These are phyloP conservation scores for Bolborhynchus lineola DNA, from an alignment of 2,113 vertebrate genomes.

Conservation along the genomic window DNA sequence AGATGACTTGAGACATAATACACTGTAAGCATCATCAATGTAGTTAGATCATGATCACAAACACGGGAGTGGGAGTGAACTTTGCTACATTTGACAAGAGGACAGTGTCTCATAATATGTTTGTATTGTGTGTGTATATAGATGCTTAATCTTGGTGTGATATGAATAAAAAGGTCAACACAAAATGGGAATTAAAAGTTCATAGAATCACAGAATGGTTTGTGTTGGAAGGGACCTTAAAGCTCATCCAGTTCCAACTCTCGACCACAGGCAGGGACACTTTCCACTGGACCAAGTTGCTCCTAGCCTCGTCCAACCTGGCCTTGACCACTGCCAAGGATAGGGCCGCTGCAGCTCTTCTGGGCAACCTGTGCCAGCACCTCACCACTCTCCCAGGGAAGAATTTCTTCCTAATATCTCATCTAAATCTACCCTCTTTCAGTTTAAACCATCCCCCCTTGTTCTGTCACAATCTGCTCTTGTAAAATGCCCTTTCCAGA, in stretches of 20 bases:
- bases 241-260: not conserved
- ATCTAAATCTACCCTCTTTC: not conserved
- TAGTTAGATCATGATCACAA: not conserved
- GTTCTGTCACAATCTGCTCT: not conserved
- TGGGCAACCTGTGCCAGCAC: not conserved
- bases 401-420: not conserved
- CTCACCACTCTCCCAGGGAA: not conserved
- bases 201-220: not conserved
- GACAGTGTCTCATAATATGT: not conserved
- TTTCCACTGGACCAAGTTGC: not conserved
- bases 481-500: not conserved
- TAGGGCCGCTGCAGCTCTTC: not conserved
- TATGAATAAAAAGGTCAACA: not conserved
- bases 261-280: not conserved
- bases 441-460: not conserved
- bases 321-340: not conserved
- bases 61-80: not conserved
- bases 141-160: not conserved
- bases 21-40: not conserved
- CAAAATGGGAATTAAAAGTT: not conserved
- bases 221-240: not conserved
- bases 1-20: not conserved
- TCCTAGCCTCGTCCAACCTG: not conserved
- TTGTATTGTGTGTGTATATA: not conserved
- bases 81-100: not conserved